Evolutionary conservation across 2,797 vertebrate species (phyloP).

Genomic region (Alosa sapidissima): DNA sequence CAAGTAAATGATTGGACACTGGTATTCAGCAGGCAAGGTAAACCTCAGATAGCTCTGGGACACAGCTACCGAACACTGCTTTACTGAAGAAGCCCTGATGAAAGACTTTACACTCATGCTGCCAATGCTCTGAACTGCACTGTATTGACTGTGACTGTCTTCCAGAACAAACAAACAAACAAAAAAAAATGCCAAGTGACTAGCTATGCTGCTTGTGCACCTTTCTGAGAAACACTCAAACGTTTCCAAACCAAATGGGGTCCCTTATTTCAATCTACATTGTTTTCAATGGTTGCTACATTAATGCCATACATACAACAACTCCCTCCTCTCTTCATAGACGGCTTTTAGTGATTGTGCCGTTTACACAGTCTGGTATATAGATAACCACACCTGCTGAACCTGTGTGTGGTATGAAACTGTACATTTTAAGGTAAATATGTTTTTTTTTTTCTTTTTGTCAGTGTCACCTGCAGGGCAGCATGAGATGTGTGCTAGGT

Average conservation of each 20-base stretch:
- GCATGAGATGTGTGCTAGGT: background rate
- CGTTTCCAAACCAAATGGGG: background rate
- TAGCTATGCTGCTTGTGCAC: background rate
- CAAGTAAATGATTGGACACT: background rate
- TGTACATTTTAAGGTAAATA: background rate
- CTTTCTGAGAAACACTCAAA: background rate
- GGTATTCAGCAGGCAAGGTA: background rate
- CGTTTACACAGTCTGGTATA: background rate
- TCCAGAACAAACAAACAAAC: background rate
- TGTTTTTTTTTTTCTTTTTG: background rate
- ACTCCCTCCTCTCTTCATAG: background rate
- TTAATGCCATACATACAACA: background rate
- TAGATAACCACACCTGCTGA: background rate
- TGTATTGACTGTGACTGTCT: no score
- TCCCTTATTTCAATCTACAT: background rate
- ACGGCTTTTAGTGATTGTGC: background rate
- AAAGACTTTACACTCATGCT: no score
- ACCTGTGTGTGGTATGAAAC: background rate
- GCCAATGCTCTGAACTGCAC: no score
- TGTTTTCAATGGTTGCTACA: background rate
- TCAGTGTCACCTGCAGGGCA: background rate
- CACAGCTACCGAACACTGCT: background rate
- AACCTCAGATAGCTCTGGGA: background rate
- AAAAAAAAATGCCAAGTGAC: background rate
- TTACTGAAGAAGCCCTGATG: background rate